These are phyloP conservation scores for Seriola quinqueradiata DNA, from an alignment of 2,113 vertebrate genomes.

Conservation along the genomic window DNA sequence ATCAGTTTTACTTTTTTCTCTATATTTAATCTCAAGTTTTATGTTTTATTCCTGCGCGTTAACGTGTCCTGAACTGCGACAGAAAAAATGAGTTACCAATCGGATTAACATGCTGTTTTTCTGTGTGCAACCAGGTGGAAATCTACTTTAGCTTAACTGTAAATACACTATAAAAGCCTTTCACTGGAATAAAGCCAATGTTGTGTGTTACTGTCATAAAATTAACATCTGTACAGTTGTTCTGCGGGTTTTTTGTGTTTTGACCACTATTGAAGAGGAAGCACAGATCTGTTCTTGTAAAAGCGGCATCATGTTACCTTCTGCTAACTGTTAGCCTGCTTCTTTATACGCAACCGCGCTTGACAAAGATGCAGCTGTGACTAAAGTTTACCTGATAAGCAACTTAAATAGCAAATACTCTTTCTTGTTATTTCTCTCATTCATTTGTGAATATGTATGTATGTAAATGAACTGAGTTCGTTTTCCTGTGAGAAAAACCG, in stretches of 20 bases:
- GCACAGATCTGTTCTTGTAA: constrained; percentile 35
- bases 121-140: too few species aligned
- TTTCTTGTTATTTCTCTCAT: constrained; percentile 1
- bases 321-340: constrained; percentile 48
- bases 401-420: constrained; percentile 46
- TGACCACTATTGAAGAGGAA: constrained; percentile 60
- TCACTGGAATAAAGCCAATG: constrained; percentile 38
- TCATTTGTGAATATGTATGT: constrained; percentile 47
- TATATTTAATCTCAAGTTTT: too few species aligned
- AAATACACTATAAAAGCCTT: not conserved
- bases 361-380: constrained; percentile 34
- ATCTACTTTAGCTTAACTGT: not conserved
- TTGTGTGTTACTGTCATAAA: not conserved
- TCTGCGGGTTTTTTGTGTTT: constrained; percentile 17
- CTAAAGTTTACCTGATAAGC: constrained; percentile 55
- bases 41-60: too few species aligned
- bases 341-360: constrained; percentile 4
- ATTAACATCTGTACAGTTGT: constrained; percentile 1
- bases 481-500: constrained; percentile 42
- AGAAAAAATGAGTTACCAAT: not conserved
- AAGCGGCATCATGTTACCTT: constrained; percentile 22
- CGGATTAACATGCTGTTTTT: not conserved
- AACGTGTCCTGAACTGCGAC: too few species aligned
- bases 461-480: constrained; percentile 32
- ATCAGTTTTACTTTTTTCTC: too few species aligned